A percentile compares a stretch with the other conserved stretches of the same genome.
Evolutionary conservation across 2,113 vertebrate species (phyloP).

Genomic region (Equus przewalskii): DNA sequence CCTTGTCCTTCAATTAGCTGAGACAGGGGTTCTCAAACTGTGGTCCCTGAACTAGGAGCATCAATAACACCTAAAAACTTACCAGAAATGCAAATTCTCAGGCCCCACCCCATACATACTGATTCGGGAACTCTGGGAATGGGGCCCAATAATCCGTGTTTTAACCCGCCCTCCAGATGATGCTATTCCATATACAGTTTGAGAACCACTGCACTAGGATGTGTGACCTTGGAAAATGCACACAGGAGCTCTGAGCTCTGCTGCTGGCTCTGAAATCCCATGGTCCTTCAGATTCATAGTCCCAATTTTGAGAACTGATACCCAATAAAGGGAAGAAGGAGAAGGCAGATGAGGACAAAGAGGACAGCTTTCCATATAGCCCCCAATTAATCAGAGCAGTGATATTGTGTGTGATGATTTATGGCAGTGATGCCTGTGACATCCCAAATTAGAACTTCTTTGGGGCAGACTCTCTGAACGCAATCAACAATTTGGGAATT

Average conservation of each 20-base stretch:
- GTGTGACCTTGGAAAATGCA: neutral
- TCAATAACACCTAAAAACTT: neutral
- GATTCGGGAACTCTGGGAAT: neutral
- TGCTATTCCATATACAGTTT: neutral
- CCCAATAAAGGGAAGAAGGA: neutral
- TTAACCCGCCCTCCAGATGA: neutral
- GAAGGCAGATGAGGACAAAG: neutral
- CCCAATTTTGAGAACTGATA: conserved; percentile 52
- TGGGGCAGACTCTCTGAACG: conserved; percentile 63
- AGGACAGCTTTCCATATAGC: neutral
- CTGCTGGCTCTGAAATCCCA: neutral
- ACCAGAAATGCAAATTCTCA: neutral
- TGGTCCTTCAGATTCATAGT: neutral
- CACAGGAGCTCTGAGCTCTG: neutral
- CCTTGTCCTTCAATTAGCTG: neutral
- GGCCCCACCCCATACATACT: neutral
- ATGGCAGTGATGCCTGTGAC: neutral
- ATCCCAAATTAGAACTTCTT: conserved; percentile 63
- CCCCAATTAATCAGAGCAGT: neutral
- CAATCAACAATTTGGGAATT: conserved; percentile 60
- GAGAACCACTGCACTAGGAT: neutral
- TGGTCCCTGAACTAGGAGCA: neutral
- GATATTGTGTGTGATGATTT: neutral
- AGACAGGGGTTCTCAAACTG: neutral
- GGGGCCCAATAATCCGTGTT: neutral